Percentiles rank a stretch among this genome's conserved stretches.
These are phyloP conservation scores for Paguma larvata DNA, from an alignment of 2,797 vertebrate genomes.

Conservation along the genomic window DNA sequence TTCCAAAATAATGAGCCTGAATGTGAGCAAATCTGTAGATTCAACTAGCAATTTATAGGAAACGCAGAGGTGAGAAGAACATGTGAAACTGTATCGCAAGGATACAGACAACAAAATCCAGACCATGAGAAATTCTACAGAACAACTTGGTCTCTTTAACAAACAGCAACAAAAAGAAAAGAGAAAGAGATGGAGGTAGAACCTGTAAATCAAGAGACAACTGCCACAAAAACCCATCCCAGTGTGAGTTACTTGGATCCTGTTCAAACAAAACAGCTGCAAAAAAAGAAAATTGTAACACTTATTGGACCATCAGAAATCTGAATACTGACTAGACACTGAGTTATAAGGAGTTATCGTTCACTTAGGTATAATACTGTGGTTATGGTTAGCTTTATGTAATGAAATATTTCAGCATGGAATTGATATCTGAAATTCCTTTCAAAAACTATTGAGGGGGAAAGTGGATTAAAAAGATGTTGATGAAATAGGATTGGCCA, in stretches of 20 bases:
- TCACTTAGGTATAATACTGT: not conserved
- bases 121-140: not conserved
- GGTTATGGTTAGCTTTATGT: not conserved
- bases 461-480: not conserved
- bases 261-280: not conserved
- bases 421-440: constrained; percentile 5
- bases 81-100: not conserved
- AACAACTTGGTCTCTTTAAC: not conserved
- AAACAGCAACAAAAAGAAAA: not conserved
- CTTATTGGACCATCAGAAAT: not conserved
- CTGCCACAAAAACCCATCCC: not conserved
- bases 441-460: not conserved
- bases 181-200: not conserved
- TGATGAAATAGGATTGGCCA: not conserved
- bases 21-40: not conserved
- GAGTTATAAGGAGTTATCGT: not conserved
- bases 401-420: not conserved
- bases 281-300: not conserved
- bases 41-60: not conserved
- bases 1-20: not conserved
- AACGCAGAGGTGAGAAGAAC: not conserved
- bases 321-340: not conserved
- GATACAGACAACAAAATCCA: not conserved
- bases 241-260: not conserved
- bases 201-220: not conserved